Conservation (phyloP, 2,797 vertebrate genomes). For the Parauchenoglanis ngamensis region DNA sequence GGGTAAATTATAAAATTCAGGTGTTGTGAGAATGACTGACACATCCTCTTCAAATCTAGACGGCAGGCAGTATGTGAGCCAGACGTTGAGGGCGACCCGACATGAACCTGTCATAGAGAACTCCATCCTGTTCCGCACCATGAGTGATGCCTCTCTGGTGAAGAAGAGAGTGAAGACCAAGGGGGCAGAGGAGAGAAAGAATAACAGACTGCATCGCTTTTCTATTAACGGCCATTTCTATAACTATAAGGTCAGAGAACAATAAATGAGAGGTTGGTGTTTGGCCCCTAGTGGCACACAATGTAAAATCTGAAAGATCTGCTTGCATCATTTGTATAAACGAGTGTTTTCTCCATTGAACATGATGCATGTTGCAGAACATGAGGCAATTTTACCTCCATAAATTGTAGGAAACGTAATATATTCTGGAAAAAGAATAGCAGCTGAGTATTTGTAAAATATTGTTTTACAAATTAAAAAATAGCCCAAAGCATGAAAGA, state of each 20-base stretch:
- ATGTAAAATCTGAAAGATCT: neutral
- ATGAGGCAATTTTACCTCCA: neutral
- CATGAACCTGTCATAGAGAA: slow-evolving; percentile 67
- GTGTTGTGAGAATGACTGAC: neutral
- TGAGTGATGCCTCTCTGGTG: slow-evolving; percentile 78
- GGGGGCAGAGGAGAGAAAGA: slow-evolving; percentile 66
- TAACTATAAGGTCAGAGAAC: slow-evolving; percentile 75
- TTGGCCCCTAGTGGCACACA: neutral
- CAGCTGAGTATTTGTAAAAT: neutral
- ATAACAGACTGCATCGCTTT: slow-evolving; percentile 78
- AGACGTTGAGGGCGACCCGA: slow-evolving; percentile 68
- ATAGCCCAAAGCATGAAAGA: too few relatives aligned
- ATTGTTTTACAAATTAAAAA: neutral
- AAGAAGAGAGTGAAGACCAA: slow-evolving; percentile 74
- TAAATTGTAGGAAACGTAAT: neutral
- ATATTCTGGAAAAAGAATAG: too few relatives aligned
- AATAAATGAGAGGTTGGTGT: neutral
- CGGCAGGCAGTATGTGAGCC: slow-evolving; percentile 70
- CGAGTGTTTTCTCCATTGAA: neutral
- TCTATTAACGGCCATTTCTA: slow-evolving; percentile 95
- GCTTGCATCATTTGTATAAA: neutral
- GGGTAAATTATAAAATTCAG: neutral
- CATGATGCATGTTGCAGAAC: neutral
- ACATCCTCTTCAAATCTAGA: slow-evolving; percentile 62
- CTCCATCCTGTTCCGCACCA: slow-evolving; percentile 80